Percentiles rank a stretch among this genome's conserved stretches.
These are phyloP conservation scores for Blennius ocellaris DNA, from an alignment of 2,113 vertebrate genomes.

Conservation along the genomic window DNA sequence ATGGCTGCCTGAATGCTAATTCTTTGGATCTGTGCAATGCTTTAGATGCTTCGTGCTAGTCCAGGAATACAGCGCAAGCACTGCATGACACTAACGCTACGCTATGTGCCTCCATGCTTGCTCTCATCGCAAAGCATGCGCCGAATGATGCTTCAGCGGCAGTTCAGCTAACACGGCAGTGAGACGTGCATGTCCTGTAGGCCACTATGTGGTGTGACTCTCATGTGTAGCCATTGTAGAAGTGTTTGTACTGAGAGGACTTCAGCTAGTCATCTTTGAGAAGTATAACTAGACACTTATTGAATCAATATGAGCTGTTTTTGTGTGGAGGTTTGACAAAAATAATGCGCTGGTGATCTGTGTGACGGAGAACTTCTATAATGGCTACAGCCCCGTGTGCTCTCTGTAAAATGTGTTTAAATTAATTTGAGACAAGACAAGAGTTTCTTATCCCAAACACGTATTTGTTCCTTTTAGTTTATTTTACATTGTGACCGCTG, in stretches of 20 bases:
- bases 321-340: neutral
- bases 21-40: conserved; percentile 15
- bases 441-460: too few relatives aligned
- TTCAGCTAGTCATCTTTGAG: neutral
- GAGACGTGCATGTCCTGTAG: conserved; percentile 59
- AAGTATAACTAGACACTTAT: neutral
- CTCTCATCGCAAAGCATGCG: conserved; percentile 55
- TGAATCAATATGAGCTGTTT: neutral
- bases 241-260: conserved; percentile 20
- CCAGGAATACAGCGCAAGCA: conserved; percentile 31
- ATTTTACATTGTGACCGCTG: too few relatives aligned
- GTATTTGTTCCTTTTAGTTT: too few relatives aligned
- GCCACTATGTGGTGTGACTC: conserved; percentile 31
- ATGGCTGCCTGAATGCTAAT: conserved; percentile 56
- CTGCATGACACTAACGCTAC: conserved; percentile 72
- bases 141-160: conserved; percentile 24
- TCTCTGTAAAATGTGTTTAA: neutral
- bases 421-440: too few relatives aligned
- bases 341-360: neutral
- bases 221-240: conserved; percentile 55
- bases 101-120: conserved; percentile 25
- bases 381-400: conserved; percentile 54
- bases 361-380: conserved; percentile 36
- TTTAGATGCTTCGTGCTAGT: conserved; percentile 52
- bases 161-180: conserved; percentile 26